These are phyloP conservation scores for Drosophila seguyi DNA, from an alignment of 1,140 invertebrate species.

Conservation along the genomic window DNA sequence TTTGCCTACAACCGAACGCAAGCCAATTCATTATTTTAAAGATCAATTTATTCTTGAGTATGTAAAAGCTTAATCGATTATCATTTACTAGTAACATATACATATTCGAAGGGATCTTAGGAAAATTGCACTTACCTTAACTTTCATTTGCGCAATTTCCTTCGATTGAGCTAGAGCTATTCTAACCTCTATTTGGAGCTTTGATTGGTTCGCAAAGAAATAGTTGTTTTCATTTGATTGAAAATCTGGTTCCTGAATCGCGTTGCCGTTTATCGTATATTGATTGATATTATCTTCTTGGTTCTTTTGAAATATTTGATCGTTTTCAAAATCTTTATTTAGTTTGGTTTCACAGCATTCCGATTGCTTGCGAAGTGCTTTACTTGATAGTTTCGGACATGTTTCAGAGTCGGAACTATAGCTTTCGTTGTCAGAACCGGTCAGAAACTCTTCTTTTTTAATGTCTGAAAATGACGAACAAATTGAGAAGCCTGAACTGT, in stretches of 20 bases:
- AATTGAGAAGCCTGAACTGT: background rate
- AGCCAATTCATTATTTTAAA: background rate
- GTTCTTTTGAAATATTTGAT: constrained; percentile 38
- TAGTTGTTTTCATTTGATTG: constrained; percentile 84
- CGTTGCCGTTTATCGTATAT: constrained; percentile 18
- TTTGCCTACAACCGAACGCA: constrained; percentile 8
- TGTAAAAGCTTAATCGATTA: no score
- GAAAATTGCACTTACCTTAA: constrained; percentile 88
- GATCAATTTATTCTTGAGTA: background rate
- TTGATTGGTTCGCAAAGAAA: constrained; percentile 92
- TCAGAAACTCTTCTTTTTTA: constrained; percentile 94
- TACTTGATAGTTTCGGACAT: constrained; percentile 72
- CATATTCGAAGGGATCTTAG: no score
- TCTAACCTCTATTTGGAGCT: constrained; percentile 94
- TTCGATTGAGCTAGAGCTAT: constrained; percentile 95
- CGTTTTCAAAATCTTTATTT: constrained; percentile 29
- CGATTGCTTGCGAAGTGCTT: constrained; percentile 23
- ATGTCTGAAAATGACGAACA: constrained; percentile 89
- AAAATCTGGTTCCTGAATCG: constrained; percentile 5
- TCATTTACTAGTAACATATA: no score
- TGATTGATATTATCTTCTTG: constrained; percentile 21
- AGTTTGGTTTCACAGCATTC: constrained; percentile 17
- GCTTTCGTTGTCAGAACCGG: constrained; percentile 91
- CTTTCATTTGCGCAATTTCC: constrained; percentile 96
- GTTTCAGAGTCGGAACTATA: constrained; percentile 89